Evolutionary conservation across 1,140 invertebrate species (phyloP), one percentile per base, ranked within the genome.

Genomic region (Mylabris phalerata): DNA sequence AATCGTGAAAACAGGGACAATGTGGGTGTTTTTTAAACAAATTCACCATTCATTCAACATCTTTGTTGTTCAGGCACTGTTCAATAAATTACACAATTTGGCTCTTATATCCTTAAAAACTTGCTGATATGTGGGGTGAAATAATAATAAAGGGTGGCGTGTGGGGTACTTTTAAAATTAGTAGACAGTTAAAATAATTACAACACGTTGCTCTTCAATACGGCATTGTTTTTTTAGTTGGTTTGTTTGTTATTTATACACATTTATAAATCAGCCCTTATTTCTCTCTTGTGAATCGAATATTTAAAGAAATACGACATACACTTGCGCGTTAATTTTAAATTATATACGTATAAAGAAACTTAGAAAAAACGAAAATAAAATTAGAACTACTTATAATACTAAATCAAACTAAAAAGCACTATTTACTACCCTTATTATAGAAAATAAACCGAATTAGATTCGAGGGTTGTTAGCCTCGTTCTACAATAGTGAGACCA

Each of bases 201-300:
- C 52, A 59, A 26, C 43, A 41, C 51, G 47, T 47, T 55, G 59
- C 57, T 59, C 9, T 42, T 62, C 47, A 55, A 61, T n/a, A n/a
- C 11, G 11, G 11, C 11, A 42, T 7, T 42, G 3, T n/a, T 42
- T n/a, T 7, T 42, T 11, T 42, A 9, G 41, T 42, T 32, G 7
- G 10, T 42, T 42, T 42, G 3, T 42, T 9, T 42, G 10, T 58
- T 64, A 65, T 65, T 61, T 60, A 66, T 59, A 19, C 19, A 13
- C 60, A 55, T 58, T 60, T 63, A 62, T 60, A 62, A 68, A 63
- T 68, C 66, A 68, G 66, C 66, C 64, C 66, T 66, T 68, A 57
- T 64, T 68, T 68, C 66, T 68, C 66, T 68, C 66, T 62, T 68
- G 62, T 64, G 60, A 64, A 62, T 62, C 43, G 48, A 63, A 61